A percentile compares a stretch with the other conserved stretches of the same genome.
phyloP scores from a whole-genome alignment of 2,113 vertebrate species.

The Etheostoma spectabile region DNA sequence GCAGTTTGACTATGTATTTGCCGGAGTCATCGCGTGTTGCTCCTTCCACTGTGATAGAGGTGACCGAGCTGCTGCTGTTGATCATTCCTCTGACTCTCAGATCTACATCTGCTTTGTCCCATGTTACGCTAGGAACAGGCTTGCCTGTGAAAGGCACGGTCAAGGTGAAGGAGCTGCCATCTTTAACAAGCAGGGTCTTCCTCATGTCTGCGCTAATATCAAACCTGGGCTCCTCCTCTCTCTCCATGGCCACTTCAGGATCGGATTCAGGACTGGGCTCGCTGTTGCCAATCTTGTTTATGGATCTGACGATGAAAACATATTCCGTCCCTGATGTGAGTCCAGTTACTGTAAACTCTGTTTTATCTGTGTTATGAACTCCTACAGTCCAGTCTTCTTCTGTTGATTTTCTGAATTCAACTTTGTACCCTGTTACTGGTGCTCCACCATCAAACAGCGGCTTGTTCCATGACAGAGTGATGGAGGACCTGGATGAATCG shows the following conservation, averaged over 20 bases:
- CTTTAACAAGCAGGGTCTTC: slow-evolving; percentile 94
- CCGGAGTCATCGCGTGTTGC: slow-evolving; percentile 95
- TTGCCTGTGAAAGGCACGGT: slow-evolving; percentile 94
- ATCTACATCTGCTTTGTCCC: slow-evolving; percentile 95
- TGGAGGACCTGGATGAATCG: slow-evolving; percentile 90
- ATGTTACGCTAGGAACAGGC: slow-evolving; percentile 91
- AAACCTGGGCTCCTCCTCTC: slow-evolving; percentile 95
- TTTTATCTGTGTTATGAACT: slow-evolving; percentile 89
- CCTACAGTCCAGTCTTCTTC: slow-evolving; percentile 93
- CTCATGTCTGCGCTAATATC: slow-evolving; percentile 93
- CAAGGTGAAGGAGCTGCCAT: slow-evolving; percentile 92
- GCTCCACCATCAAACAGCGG: slow-evolving; percentile 97
- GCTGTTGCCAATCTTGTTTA: slow-evolving; percentile 94
- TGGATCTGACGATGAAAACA: slow-evolving; percentile 91
- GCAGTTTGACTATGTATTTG: slow-evolving; percentile 93
- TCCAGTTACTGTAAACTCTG: slow-evolving; percentile 90
- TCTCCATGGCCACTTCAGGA: slow-evolving; percentile 90
- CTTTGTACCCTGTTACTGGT: slow-evolving; percentile 91
- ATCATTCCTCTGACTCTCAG: slow-evolving; percentile 91
- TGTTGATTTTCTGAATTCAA: slow-evolving; percentile 91
- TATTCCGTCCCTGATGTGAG: slow-evolving; percentile 91
- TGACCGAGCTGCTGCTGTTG: slow-evolving; percentile 89
- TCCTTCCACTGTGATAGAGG: slow-evolving; percentile 87
- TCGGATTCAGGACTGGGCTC: slow-evolving; percentile 93
- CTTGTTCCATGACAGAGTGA: slow-evolving; percentile 94